Conservation (phyloP, 2,888 invertebrate species). For the Cartodere bifasciata region DNA sequence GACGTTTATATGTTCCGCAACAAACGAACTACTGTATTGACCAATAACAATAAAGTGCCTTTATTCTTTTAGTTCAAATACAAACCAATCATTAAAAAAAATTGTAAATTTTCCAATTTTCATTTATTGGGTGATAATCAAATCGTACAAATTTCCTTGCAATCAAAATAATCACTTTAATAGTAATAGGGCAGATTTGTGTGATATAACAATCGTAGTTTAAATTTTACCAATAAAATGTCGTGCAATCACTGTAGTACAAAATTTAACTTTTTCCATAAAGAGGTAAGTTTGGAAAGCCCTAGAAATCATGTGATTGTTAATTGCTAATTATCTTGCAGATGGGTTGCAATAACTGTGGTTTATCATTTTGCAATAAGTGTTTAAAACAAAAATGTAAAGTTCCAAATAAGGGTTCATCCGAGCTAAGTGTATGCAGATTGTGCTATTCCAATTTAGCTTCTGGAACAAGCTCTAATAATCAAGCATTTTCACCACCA, state of each 20-base stretch:
- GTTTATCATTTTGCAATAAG: conserved; percentile 70
- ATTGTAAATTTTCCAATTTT: too few relatives aligned
- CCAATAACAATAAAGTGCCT: too few relatives aligned
- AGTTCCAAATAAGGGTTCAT: conserved; percentile 46
- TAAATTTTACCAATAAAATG: conserved; percentile 36
- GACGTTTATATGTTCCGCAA: too few relatives aligned
- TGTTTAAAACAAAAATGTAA: conserved; percentile 62
- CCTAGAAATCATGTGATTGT: neutral
- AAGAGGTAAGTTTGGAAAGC: conserved; percentile 44
- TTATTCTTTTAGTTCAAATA: too few relatives aligned
- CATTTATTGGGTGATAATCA: too few relatives aligned
- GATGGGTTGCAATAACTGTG: conserved; percentile 75
- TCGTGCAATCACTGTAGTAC: conserved; percentile 60
- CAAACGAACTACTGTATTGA: too few relatives aligned
- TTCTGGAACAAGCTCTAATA: conserved; percentile 18
- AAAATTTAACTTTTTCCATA: conserved; percentile 56
- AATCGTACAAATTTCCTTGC: too few relatives aligned
- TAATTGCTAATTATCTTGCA: conserved; percentile 33
- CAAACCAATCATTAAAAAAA: too few relatives aligned
- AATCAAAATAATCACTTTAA: conserved; percentile 1
- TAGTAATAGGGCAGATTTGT: neutral
- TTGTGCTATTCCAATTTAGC: conserved; percentile 37
- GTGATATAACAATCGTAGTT: neutral
- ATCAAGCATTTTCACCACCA: conserved; percentile 33
- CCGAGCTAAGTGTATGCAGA: conserved; percentile 54